phyloP scores from a whole-genome alignment of 2,888 invertebrate genomes.

The Anodontia alba region DNA sequence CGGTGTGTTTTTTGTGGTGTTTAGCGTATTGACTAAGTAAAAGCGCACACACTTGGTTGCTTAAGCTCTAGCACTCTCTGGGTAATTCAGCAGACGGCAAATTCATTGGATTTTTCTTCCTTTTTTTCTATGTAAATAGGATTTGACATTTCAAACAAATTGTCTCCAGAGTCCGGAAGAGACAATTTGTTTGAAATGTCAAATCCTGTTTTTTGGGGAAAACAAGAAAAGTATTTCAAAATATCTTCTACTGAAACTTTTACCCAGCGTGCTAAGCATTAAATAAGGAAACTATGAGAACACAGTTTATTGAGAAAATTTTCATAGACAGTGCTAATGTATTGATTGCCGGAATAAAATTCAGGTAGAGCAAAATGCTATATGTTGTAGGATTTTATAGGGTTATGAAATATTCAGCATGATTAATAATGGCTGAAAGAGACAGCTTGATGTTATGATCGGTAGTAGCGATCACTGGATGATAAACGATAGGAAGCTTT shows the following conservation, averaged over 20 bases:
- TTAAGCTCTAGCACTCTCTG: no score
- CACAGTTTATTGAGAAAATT: neutral
- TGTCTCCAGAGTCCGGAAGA: no score
- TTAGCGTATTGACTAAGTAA: neutral
- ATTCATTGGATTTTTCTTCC: no score
- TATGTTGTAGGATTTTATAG: neutral
- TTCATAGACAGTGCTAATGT: neutral
- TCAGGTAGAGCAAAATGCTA: neutral
- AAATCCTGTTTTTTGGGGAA: no score
- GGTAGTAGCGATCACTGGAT: neutral
- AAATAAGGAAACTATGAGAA: neutral
- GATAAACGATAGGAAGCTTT: neutral
- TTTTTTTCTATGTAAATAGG: no score
- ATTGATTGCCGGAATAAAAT: constrained; percentile 6
- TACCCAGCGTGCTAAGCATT: no score
- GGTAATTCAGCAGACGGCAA: no score
- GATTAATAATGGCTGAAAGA: neutral
- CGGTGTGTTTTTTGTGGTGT: neutral
- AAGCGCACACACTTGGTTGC: neutral
- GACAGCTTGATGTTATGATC: neutral
- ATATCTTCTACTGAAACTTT: no score
- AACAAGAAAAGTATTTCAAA: no score
- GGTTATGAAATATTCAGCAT: constrained; percentile 11
- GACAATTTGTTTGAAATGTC: no score
- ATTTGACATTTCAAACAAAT: no score